Base-by-base conservation (phyloP, 2,888 invertebrate species). In the Chrysolina haemoptera region DNA sequence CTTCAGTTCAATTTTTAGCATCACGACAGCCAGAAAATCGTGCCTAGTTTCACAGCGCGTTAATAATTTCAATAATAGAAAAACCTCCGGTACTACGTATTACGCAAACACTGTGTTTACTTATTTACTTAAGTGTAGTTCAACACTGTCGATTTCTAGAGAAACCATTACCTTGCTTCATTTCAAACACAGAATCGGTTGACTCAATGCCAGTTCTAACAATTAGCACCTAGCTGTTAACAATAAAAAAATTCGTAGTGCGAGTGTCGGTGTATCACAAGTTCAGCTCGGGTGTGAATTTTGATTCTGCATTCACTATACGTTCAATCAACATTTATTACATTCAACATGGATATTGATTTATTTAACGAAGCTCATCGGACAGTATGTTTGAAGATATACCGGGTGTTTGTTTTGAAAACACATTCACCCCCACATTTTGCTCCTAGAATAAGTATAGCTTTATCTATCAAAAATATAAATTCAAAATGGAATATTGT, bases 131-230 rank as follows among this genome's bases (percentile, higher is more conserved):
- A 14, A 6, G 59, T 68, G 55, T 14, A 14, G 43, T 63, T 62
- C 46, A 20, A 63, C 18, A 41, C 70, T 65, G 63, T 70, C 53
- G 22, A 65, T 70, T 70, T 70, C 70, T 53, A 43, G 35, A 46
- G 46, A 55, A 65, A 59, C 65, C 27, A 70, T 64, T 64, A 65
- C 43, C 53, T 70, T 46, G 65, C 43, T 43, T 70, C 22, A 46
- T 27, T 40, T 48, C 18, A 41, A 53, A 48, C 50, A 64, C 62
- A 69, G 35, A 70, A 22, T 18, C 50, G 14, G 16, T 55, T 41
- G 48, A 20, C 20, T 18, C 43, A n/a, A n/a, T 55, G 11, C 65
- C 8, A 64, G 43, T 20, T 64, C 20, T 11, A 64, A 20, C 43
- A 48, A 65, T n/a, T 50, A 53, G 55, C 20, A 55, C 20, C 14